Conservation (phyloP, 1,140 invertebrate species). For the Nymphalis io region DNA sequence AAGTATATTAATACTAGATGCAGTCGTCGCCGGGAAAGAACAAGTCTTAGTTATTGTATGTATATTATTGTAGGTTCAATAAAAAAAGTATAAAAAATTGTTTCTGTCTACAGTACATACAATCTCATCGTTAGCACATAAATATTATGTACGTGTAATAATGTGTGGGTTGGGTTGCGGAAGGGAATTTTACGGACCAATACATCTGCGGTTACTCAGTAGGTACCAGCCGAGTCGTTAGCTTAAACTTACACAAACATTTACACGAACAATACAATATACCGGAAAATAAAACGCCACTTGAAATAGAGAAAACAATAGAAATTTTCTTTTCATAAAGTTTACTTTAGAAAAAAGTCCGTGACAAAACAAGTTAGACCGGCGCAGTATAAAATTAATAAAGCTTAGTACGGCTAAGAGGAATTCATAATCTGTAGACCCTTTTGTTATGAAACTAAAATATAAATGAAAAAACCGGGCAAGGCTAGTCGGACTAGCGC, state of each 20-base stretch:
- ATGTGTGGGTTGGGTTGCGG: constrained; percentile 22
- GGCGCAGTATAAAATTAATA: constrained; percentile 6
- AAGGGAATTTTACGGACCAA: constrained; percentile 28
- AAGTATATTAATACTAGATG: no score
- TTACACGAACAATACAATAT: constrained; percentile 21
- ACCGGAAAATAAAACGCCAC: constrained; percentile 20
- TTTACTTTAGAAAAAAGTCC: constrained; percentile 23
- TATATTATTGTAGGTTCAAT: no score
- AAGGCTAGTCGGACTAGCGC: no score
- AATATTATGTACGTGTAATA: constrained; percentile 39
- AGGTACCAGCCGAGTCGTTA: neutral
- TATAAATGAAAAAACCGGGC: no score
- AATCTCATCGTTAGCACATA: constrained; percentile 44
- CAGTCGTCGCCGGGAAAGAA: no score
- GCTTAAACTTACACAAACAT: constrained; percentile 25
- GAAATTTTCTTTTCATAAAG: constrained; percentile 34
- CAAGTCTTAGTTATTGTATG: no score
- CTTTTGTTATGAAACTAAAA: no score
- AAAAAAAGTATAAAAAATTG: neutral
- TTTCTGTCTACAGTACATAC: neutral
- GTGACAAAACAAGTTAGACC: constrained; percentile 13
- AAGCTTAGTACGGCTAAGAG: neutral
- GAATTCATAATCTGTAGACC: neutral
- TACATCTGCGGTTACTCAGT: constrained; percentile 30
- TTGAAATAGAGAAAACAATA: constrained; percentile 29